A percentile compares a stretch with the other conserved stretches of the same genome.
These are phyloP conservation scores for Synergus japonicus DNA, from an alignment of 2,888 invertebrate genomes.

Conservation along the genomic window DNA sequence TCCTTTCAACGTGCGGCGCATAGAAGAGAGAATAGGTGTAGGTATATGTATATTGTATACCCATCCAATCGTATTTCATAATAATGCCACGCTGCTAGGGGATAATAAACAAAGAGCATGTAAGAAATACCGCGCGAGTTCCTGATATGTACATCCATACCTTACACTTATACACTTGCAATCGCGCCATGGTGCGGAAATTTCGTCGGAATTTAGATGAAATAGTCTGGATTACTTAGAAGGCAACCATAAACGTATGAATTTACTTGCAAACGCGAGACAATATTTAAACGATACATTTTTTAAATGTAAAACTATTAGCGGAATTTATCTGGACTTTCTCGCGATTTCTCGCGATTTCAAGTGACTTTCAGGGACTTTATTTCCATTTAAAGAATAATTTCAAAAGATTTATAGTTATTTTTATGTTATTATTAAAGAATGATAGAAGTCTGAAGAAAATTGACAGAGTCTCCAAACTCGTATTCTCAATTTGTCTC, in stretches of 20 bases:
- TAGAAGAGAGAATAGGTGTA: constrained; percentile 35
- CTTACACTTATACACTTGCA: constrained; percentile 55
- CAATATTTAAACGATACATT: not conserved
- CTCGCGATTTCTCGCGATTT: too few relatives aligned
- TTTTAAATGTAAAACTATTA: too few relatives aligned
- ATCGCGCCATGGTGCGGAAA: constrained; percentile 63
- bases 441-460: not conserved
- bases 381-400: too few relatives aligned
- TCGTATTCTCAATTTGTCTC: not conserved
- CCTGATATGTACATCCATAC: constrained; percentile 51
- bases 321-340: too few relatives aligned
- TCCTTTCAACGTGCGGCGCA: not conserved
- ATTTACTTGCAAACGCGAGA: not conserved
- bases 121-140: constrained; percentile 71
- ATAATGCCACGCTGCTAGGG: constrained; percentile 67
- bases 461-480: not conserved
- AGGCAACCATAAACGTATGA: constrained; percentile 49
- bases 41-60: constrained; percentile 52
- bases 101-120: constrained; percentile 72
- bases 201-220: constrained; percentile 76
- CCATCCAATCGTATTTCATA: constrained; percentile 72
- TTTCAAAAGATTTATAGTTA: too few relatives aligned
- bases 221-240: constrained; percentile 76
- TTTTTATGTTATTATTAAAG: not conserved
- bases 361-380: too few relatives aligned